Base-by-base conservation (phyloP, 2,113 vertebrate genomes). In the Erpornis zantholeuca region DNA sequence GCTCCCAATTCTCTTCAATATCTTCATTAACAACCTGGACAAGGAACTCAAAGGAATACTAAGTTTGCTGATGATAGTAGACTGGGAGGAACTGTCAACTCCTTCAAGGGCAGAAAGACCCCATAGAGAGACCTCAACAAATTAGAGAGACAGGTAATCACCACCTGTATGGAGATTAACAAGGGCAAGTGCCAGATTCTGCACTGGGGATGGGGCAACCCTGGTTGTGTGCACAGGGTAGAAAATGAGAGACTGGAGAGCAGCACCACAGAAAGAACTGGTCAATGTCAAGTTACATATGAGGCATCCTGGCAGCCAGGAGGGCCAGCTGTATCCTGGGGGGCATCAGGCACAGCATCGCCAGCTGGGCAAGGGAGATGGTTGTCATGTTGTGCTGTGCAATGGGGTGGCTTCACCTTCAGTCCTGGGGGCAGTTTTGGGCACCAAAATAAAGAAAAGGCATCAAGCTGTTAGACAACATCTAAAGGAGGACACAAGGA, bases 211-310 rank as follows among this genome's bases (percentile, higher is more conserved):
- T 27, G 21, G 83, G 20, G 27, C 18, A 52, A 23, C 25, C 16
- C 23, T 42, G 16, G 21, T 25, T 35, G 25, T 57, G 44, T 21
- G 17, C 17, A 31, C 2, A 15, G 54, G 45, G 15, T 12, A 15
- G 33, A 12, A 27, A 60, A 33, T 33, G 19, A 44, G 13, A 25
- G 8, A 27, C 12, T 38, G n/a, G 50, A 63, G 25, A 60, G 14
- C 27, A 61, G 33, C 0, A 0, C 33, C 38, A 31, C 2, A 6
- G 15, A 44, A 44, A 60, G 7, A 47, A 23, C 2, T 18, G 9
- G 8, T 7, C 4, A 7, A 23, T 22, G 21, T 3, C 27, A 24
- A 60, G 17, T 12, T 60, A 11, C 42, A 33, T 4, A 5, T 22
- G 36, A 36, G 17, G 7, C 33, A 52, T 6, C 20, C 7, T 31